A percentile compares a stretch with the other conserved stretches of the same genome.
Conservation (phyloP, 2,797 vertebrate species). For the Sebastes taczanowskii region DNA sequence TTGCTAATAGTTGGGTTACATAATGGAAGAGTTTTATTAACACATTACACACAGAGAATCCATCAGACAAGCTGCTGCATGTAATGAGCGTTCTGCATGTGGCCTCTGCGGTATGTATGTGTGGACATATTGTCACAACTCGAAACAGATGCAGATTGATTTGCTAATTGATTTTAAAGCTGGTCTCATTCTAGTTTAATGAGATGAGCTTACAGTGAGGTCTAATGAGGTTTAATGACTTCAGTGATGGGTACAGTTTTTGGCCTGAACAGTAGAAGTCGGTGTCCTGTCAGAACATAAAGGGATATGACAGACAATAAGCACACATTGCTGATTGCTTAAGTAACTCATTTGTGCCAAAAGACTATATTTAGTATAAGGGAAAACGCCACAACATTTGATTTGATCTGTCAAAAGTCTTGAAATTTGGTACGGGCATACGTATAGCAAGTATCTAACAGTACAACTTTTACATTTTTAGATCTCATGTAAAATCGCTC, state of each 20-base stretch:
- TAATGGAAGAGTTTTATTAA: background rate
- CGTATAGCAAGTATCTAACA: too few relatives aligned
- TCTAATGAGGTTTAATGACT: too few relatives aligned
- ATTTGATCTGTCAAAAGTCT: too few relatives aligned
- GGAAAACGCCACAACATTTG: accelerated
- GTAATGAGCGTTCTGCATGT: background rate
- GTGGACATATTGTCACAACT: background rate
- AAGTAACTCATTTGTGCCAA: background rate
- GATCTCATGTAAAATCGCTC: too few relatives aligned
- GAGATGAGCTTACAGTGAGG: background rate
- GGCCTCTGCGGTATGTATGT: background rate
- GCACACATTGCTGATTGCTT: background rate
- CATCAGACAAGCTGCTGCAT: background rate
- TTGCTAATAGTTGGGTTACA: background rate
- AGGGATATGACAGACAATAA: background rate
- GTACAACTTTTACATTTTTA: too few relatives aligned
- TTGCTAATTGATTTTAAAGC: background rate
- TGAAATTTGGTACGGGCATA: too few relatives aligned
- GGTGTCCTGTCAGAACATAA: background rate
- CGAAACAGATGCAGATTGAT: background rate
- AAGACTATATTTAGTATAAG: too few relatives aligned
- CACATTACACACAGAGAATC: background rate
- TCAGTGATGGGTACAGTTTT: background rate
- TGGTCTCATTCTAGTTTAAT: background rate
- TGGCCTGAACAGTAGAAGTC: background rate